Evolutionary conservation across 2,113 vertebrate species (phyloP).

Genomic region (Lophura nycthemera): DNA sequence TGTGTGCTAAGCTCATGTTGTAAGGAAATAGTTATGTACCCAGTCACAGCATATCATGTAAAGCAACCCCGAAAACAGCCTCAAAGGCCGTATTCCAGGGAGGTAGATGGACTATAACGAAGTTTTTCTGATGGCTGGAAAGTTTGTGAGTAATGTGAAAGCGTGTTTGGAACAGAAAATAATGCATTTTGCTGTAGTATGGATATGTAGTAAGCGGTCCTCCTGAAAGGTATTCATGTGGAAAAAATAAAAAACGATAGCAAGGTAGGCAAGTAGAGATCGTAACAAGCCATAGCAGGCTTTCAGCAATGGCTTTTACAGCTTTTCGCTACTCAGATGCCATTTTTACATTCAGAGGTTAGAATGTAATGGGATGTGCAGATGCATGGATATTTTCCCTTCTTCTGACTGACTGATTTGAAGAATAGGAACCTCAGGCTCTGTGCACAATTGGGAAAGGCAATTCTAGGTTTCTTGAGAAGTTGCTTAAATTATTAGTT

Average conservation of each 20-base stretch:
- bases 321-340: slow-evolving; percentile 40
- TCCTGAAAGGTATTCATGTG: slow-evolving; percentile 28
- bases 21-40: slow-evolving; percentile 18
- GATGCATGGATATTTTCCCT: slow-evolving; percentile 41
- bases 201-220: not conserved
- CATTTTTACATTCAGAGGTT: slow-evolving; percentile 48
- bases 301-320: slow-evolving; percentile 52
- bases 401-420: slow-evolving; percentile 20
- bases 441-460: slow-evolving; percentile 37
- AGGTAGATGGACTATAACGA: not conserved
- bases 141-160: not conserved
- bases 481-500: slow-evolving; percentile 48
- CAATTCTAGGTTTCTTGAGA: slow-evolving; percentile 17
- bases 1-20: not conserved
- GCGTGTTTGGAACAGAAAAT: slow-evolving; percentile 2
- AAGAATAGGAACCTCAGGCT: slow-evolving; percentile 30
- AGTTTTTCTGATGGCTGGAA: slow-evolving; percentile 33
- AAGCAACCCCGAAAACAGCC: not conserved
- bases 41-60: not conserved
- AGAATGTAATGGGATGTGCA: slow-evolving; percentile 56
- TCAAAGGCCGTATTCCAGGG: not conserved
- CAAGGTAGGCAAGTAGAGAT: slow-evolving; percentile 39
- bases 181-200: not conserved
- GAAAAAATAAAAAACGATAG: slow-evolving; percentile 21
- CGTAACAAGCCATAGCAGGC: not conserved